Evolutionary conservation across 2,888 invertebrate species (phyloP).

Genomic region (Ecdyonurus torrentis): DNA sequence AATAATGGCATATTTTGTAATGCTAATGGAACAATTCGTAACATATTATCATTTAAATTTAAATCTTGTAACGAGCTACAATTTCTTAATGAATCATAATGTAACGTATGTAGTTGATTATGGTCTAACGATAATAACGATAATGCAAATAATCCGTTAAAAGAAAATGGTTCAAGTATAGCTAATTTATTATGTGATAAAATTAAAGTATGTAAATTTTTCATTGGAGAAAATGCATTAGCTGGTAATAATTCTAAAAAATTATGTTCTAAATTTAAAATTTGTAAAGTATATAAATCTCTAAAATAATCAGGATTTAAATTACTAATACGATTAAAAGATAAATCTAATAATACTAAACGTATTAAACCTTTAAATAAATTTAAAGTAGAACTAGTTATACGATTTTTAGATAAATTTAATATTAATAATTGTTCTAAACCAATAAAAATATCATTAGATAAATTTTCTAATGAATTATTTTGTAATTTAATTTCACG

Average conservation of each 20-base stretch:
- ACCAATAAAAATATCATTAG: constrained; percentile 62
- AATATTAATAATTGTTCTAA: constrained; percentile 62
- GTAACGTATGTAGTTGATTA: constrained; percentile 66
- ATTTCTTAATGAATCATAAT: constrained; percentile 77
- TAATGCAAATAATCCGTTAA: constrained; percentile 76
- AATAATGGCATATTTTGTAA: constrained; percentile 70
- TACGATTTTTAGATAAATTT: constrained; percentile 70
- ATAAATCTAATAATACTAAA: constrained; percentile 69
- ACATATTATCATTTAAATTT: constrained; percentile 72
- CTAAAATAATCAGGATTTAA: constrained; percentile 70
- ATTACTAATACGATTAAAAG: constrained; percentile 64
- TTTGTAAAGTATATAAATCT: constrained; percentile 71
- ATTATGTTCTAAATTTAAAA: constrained; percentile 72
- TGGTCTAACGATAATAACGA: constrained; percentile 72
- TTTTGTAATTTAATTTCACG: constrained; percentile 83
- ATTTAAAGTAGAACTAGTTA: constrained; percentile 76
- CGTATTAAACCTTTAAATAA: constrained; percentile 75
- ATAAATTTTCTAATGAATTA: constrained; percentile 73
- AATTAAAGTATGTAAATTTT: constrained; percentile 76
- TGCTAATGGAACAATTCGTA: constrained; percentile 64
- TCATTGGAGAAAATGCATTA: constrained; percentile 79
- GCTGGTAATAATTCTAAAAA: constrained; percentile 66
- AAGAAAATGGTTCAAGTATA: constrained; percentile 66
- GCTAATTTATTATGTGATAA: constrained; percentile 73
- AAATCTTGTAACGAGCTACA: constrained; percentile 81